Conservation (phyloP, 2,888 invertebrate genomes). For the Andrena minutula region DNA sequence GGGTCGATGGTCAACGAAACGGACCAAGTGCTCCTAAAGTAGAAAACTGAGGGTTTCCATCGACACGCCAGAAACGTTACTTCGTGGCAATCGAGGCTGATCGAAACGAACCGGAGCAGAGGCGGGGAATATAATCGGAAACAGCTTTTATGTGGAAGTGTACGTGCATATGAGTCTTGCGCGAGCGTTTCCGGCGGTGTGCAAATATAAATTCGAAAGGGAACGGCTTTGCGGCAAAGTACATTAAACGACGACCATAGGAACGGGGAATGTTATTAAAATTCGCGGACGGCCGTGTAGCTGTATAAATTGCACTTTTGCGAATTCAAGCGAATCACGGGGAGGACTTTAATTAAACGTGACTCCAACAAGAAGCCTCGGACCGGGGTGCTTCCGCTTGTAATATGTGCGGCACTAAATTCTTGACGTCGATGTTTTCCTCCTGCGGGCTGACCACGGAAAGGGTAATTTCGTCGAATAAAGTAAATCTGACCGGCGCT, state of each 20-base stretch:
- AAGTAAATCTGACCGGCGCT: background rate
- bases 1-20: conserved; percentile 30
- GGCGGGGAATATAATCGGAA: background rate
- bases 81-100: background rate
- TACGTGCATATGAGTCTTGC: background rate
- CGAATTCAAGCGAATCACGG: conserved; percentile 37
- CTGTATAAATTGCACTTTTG: conserved; percentile 50
- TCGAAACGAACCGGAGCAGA: background rate
- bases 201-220: conserved; percentile 5
- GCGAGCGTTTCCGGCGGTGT: background rate
- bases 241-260: conserved; percentile 29
- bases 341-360: conserved; percentile 58
- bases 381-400: background rate
- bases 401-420: conserved; percentile 43
- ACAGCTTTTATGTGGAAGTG: no score
- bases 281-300: conserved; percentile 17
- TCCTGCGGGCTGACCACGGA: background rate
- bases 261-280: conserved; percentile 54
- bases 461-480: background rate
- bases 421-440: conserved; percentile 29
- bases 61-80: background rate
- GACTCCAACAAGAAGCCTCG: conserved; percentile 31
- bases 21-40: background rate
- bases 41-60: background rate
- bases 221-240: conserved; percentile 31